A percentile compares a stretch with the other conserved stretches of the same genome.
These are phyloP conservation scores for Ferdinandea cuprea DNA, from an alignment of 2,888 invertebrate genomes.

Conservation along the genomic window DNA sequence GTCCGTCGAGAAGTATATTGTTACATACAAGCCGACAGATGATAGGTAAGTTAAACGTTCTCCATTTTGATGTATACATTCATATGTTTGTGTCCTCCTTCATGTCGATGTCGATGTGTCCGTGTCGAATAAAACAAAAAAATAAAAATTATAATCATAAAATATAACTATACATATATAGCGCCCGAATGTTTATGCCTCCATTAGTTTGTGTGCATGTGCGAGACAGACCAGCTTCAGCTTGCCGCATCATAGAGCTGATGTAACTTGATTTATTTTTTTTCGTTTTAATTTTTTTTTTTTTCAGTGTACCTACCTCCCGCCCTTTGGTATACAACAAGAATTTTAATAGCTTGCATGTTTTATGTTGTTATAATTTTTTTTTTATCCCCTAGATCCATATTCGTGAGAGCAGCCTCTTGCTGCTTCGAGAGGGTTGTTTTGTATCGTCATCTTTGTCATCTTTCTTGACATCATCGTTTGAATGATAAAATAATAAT, in stretches of 20 bases:
- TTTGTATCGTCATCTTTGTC: slow-evolving; percentile 3
- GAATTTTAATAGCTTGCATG: slow-evolving; percentile 63
- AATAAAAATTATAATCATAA: slow-evolving; percentile 19
- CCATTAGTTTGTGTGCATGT: slow-evolving; percentile 17
- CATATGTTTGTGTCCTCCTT: not conserved
- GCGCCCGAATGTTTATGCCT: slow-evolving; percentile 25
- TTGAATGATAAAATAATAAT: not conserved
- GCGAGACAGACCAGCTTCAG: slow-evolving; percentile 52
- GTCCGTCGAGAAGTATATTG: slow-evolving; percentile 93
- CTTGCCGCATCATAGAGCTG: slow-evolving; percentile 56
- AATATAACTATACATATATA: not conserved
- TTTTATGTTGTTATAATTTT: slow-evolving; percentile 43
- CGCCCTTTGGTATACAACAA: too few relatives aligned
- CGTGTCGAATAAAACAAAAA: slow-evolving; percentile 61
- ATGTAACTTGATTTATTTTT: slow-evolving; percentile 11
- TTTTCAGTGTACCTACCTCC: slow-evolving; percentile 20
- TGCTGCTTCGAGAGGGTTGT: not conserved
- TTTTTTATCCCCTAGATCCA: not conserved
- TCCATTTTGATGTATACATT: slow-evolving; percentile 54
- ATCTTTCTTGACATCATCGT: slow-evolving; percentile 9
- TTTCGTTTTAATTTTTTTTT: slow-evolving; percentile 19
- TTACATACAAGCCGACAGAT: slow-evolving; percentile 94
- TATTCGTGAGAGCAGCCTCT: slow-evolving; percentile 1
- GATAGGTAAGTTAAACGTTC: slow-evolving; percentile 88
- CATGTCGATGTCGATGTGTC: slow-evolving; percentile 29